A percentile compares a stretch with the other conserved stretches of the same genome.
These are phyloP conservation scores for Riparia riparia DNA, from an alignment of 2,113 vertebrate species.

Conservation along the genomic window DNA sequence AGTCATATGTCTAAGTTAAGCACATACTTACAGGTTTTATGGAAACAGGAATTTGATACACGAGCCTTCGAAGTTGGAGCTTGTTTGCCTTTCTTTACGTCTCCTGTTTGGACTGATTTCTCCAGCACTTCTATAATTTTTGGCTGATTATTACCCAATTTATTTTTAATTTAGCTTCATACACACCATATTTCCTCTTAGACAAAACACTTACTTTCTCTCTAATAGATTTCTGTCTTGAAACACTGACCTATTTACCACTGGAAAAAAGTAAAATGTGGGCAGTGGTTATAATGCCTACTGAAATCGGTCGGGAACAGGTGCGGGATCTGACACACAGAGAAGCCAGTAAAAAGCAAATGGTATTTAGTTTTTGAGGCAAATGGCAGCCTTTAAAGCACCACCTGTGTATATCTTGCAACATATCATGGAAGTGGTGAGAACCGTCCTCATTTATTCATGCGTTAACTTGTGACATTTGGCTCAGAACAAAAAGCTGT, in stretches of 20 bases:
- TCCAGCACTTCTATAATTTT: slow-evolving; percentile 14
- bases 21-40: neutral
- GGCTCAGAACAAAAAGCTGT: slow-evolving; percentile 56
- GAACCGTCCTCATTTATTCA: slow-evolving; percentile 53
- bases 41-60: neutral
- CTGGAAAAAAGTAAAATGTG: slow-evolving; percentile 39
- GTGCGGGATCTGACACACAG: slow-evolving; percentile 36
- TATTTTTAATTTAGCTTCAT: slow-evolving; percentile 55
- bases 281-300: neutral
- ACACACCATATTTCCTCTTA: neutral
- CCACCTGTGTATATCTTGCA: slow-evolving; percentile 67
- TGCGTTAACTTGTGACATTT: slow-evolving; percentile 58
- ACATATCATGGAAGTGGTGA: slow-evolving; percentile 61
- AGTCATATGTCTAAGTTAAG: neutral
- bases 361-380: slow-evolving; percentile 45
- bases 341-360: slow-evolving; percentile 61
- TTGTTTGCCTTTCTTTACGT: neutral
- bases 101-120: neutral
- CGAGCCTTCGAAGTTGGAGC: neutral
- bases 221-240: slow-evolving; percentile 21
- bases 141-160: slow-evolving; percentile 41
- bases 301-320: slow-evolving; percentile 17
- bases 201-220: slow-evolving; percentile 18
- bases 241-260: slow-evolving; percentile 51
- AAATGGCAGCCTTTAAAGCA: slow-evolving; percentile 59